phyloP scores from a whole-genome alignment of 2,113 vertebrate genomes.

The Strigops habroptila region DNA sequence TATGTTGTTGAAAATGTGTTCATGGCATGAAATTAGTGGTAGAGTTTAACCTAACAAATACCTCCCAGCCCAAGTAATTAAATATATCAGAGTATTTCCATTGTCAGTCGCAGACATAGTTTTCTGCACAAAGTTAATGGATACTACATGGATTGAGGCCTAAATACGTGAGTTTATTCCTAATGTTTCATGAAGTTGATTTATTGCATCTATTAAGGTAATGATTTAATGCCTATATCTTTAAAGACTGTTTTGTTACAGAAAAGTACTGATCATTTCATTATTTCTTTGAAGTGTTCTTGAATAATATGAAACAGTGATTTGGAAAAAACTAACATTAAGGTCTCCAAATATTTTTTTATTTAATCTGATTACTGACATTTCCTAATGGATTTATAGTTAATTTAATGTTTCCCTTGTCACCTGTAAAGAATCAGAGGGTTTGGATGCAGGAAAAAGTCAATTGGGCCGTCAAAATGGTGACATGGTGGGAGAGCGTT shows the following conservation, averaged over 20 bases:
- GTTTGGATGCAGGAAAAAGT: neutral
- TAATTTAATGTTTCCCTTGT: neutral
- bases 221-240: neutral
- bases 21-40: neutral
- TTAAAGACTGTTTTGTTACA: neutral
- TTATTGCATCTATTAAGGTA: neutral
- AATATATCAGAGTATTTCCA: neutral
- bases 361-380: neutral
- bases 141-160: neutral
- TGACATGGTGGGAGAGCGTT: neutral
- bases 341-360: neutral
- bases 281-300: neutral
- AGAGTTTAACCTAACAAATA: neutral
- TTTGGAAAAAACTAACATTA: neutral
- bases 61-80: neutral
- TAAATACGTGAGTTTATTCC: neutral
- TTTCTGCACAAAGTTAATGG: neutral
- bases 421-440: neutral
- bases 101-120: neutral
- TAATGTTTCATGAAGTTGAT: neutral
- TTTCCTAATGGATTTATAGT: neutral
- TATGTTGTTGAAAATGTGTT: neutral
- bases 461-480: neutral
- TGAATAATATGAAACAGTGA: neutral
- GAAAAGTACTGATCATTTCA: neutral